phyloP scores from a whole-genome alignment of 2,888 invertebrate genomes.

The Orchesella flavescens region DNA sequence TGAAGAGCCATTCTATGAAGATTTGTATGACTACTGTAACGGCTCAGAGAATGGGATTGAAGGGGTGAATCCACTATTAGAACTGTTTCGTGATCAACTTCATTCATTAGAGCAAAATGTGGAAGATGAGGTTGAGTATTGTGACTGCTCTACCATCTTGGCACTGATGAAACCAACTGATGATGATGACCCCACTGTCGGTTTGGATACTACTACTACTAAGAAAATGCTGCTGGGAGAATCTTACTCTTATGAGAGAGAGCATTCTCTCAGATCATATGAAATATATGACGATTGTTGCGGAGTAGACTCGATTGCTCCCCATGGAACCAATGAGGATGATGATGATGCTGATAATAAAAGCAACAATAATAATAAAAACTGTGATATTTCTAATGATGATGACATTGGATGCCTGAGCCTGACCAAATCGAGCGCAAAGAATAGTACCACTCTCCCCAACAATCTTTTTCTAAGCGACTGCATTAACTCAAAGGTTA shows the following conservation, averaged over 20 bases:
- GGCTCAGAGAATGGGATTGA: slow-evolving; percentile 56
- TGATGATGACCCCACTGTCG: neutral
- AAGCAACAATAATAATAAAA: slow-evolving; percentile 9
- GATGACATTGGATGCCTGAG: slow-evolving; percentile 44
- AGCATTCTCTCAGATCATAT: slow-evolving; percentile 40
- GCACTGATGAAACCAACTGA: slow-evolving; percentile 43
- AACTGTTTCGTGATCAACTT: slow-evolving; percentile 58
- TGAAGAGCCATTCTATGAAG: slow-evolving; percentile 69
- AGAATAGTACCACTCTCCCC: neutral
- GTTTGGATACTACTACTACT: neutral
- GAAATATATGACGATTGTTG: slow-evolving; percentile 61
- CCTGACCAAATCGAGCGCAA: slow-evolving; percentile 38
- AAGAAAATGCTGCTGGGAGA: neutral
- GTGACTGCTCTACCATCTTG: slow-evolving; percentile 61
- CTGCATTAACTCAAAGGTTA: slow-evolving; percentile 56
- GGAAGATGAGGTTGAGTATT: slow-evolving; percentile 63
- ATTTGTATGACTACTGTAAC: slow-evolving; percentile 67
- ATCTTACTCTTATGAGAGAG: slow-evolving; percentile 1
- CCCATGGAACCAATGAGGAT: slow-evolving; percentile 8
- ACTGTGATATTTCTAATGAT: slow-evolving; percentile 43
- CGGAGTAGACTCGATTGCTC: slow-evolving; percentile 39
- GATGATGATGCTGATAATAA: neutral
- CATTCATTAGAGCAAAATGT: slow-evolving; percentile 61
- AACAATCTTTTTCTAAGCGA: slow-evolving; percentile 39
- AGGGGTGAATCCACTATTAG: slow-evolving; percentile 47